Evolutionary conservation across 2,797 vertebrate species (phyloP), one percentile per base, ranked within the genome.

Genomic region (Crocidura indochinensis): DNA sequence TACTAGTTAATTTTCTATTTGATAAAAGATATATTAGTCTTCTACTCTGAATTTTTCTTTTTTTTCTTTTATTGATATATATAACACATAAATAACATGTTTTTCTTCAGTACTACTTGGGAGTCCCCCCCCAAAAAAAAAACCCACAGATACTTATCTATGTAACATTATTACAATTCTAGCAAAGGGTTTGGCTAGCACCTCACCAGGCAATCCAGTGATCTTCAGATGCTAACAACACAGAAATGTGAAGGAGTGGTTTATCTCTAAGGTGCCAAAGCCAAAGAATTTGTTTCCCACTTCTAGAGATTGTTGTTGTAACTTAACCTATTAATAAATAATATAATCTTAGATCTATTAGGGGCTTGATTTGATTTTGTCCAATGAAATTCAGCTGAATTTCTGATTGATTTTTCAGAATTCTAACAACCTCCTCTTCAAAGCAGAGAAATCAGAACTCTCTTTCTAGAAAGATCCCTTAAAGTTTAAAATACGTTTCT

Each of bases 401-500:
- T 83, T 88, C 51, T 82, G 15, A 15, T 85, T 69, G 17, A 83
- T 74, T 14, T 90, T 91, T 86, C n/a, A 87, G 67, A 82, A 8
- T 67, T 94, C 73, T 76, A 38, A 46, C 87, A 74, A 84, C 3
- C 5, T 90, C 19, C n/a, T 81, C 38, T 87, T 62, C 81, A 90
- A 95, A 93, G 92, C n/a, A 8, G 76, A 86, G 47, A 14, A 89
- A 38, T 91, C 9, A 88, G 64, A 93, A 77, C 47, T 85, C 10
- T 90, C 51, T 79, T 83, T 87, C 44, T 88, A 81, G 8, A 53
- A 84, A 12, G 67, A 14, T 87, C 11, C 68, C 44, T 92, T 78
- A 27, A 19, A 90, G 7, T 85, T 91, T 87, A 87, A 91, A 92
- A 53, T 51, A 27, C 67, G 64, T 67, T 65, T 71, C 64, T 91